These are phyloP conservation scores for Sycophila texana DNA, from an alignment of 2,888 invertebrate genomes.

Conservation along the genomic window DNA sequence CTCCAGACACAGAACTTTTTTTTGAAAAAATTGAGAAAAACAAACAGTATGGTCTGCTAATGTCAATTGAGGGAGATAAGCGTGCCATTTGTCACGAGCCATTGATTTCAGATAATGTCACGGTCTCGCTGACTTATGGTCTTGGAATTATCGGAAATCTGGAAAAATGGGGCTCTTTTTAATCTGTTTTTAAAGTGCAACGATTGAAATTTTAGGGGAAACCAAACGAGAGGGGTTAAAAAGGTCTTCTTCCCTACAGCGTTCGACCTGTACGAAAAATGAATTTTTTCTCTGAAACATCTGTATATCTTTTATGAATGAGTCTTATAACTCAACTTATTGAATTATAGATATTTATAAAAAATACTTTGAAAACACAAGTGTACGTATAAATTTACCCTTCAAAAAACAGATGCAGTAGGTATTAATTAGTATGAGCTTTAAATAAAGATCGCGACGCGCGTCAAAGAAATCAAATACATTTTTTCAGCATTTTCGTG, in stretches of 20 bases:
- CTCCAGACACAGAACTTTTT: constrained; percentile 4
- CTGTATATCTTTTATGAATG: neutral
- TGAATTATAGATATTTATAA: too few species aligned
- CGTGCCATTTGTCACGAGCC: constrained; percentile 55
- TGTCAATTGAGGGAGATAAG: constrained; percentile 52
- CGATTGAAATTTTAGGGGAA: constrained; percentile 53
- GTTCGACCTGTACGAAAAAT: neutral
- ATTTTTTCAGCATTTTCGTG: too few species aligned
- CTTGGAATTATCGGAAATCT: constrained; percentile 44
- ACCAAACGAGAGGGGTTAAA: constrained; percentile 7
- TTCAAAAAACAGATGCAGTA: too few species aligned
- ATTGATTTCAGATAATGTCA: constrained; percentile 54
- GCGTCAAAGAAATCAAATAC: too few species aligned
- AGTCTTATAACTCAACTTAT: neutral
- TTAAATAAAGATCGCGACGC: too few species aligned
- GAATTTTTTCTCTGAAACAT: constrained; percentile 1
- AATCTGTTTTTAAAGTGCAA: constrained; percentile 41
- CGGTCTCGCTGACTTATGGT: constrained; percentile 39
- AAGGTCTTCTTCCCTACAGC: neutral
- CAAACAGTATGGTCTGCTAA: constrained; percentile 44
- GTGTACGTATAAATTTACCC: too few species aligned
- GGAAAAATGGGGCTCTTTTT: constrained; percentile 40
- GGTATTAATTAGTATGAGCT: too few species aligned
- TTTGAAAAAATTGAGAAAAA: constrained; percentile 39
- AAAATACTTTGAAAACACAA: neutral